Conservation (phyloP, 2,888 invertebrate genomes). For the Plebejus argus region DNA sequence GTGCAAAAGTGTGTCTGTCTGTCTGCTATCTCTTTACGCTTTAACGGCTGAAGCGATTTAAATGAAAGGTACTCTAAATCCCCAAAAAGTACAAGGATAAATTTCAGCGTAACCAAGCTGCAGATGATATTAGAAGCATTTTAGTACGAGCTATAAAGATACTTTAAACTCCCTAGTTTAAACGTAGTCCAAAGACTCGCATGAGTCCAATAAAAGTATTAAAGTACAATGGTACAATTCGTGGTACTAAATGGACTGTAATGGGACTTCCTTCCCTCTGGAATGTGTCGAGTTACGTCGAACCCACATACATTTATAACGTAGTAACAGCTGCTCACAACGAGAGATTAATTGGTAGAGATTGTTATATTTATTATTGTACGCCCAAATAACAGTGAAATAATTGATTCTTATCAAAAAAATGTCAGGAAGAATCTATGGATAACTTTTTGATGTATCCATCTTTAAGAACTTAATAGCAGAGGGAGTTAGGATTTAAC, state of each 20-base stretch:
- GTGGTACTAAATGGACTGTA: not conserved
- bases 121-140: no score
- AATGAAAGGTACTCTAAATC: no score
- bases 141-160: not conserved
- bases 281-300: not conserved
- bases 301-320: not conserved
- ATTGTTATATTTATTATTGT: slow-evolving; percentile 7
- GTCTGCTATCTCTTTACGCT: no score
- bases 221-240: slow-evolving; percentile 7
- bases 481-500: no score
- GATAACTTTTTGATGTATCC: no score
- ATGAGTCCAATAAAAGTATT: not conserved
- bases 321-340: not conserved
- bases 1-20: no score
- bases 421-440: no score
- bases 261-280: slow-evolving; percentile 1
- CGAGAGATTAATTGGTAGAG: not conserved
- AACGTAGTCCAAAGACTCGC: not conserved
- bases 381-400: not conserved
- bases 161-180: not conserved
- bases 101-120: not conserved
- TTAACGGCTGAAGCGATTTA: no score
- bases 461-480: no score
- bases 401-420: not conserved
- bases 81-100: no score